Evolutionary conservation across 2,888 invertebrate genomes (phyloP).

Genomic region (Sphaerophoria rueppellii): DNA sequence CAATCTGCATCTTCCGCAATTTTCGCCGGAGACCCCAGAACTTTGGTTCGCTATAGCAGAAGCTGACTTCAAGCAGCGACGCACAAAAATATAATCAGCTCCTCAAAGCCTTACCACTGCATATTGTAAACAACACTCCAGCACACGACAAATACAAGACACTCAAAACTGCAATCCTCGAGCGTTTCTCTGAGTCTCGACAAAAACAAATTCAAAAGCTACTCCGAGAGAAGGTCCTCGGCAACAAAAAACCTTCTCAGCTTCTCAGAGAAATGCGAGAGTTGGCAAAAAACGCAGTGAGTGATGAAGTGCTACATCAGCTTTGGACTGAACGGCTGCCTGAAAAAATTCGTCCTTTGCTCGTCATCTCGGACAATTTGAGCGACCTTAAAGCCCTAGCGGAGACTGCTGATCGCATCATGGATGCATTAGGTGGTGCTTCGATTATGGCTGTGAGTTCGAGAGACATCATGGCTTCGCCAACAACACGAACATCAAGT

Average conservation of each 20-base stretch:
- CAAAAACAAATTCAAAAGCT: conserved; percentile 8
- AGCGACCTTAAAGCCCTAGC: not conserved
- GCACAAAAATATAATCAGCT: not conserved
- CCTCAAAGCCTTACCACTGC: not conserved
- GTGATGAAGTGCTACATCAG: not conserved
- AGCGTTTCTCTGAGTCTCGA: not conserved
- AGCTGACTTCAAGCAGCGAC: conserved; percentile 1
- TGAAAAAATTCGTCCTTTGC: not conserved
- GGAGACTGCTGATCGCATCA: not conserved
- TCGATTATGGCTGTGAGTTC: not conserved
- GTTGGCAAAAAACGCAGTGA: not conserved
- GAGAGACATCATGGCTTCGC: not conserved
- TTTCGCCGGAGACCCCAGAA: not conserved
- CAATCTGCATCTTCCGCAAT: not conserved
- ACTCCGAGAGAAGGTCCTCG: not conserved
- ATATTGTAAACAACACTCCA: not conserved
- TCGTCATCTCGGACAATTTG: not conserved
- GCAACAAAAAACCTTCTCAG: conserved; percentile 3
- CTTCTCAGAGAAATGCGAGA: not conserved
- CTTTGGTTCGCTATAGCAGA: not conserved
- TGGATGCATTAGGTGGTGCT: not conserved
- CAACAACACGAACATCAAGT: no score
- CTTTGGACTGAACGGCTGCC: not conserved
- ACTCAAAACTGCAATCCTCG: not conserved
- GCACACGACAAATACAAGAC: not conserved